phyloP scores from a whole-genome alignment of 2,888 invertebrate genomes.

The Prosapia bicincta region DNA sequence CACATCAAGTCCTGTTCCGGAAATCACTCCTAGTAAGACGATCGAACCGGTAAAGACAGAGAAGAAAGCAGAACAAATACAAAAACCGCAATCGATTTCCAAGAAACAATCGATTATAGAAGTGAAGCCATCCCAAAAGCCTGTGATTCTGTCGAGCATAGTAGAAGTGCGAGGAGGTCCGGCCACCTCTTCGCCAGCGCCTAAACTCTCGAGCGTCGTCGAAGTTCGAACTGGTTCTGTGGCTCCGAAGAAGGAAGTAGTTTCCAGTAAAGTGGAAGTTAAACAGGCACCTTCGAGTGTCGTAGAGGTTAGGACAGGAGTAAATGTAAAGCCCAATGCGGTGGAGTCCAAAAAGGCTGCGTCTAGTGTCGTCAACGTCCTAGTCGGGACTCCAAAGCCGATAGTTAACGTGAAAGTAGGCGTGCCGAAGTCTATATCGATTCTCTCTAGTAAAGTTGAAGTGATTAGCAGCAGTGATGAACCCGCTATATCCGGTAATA shows the following conservation, averaged over 20 bases:
- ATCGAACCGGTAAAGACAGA: conserved; percentile 43
- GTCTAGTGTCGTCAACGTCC: conserved; percentile 8
- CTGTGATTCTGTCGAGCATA: conserved; percentile 30
- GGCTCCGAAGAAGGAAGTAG: conserved; percentile 27
- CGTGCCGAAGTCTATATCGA: conserved; percentile 28
- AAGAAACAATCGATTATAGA: conserved; percentile 22
- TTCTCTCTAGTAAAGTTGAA: conserved; percentile 52
- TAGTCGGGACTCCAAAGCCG: background rate
- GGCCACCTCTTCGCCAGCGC: background rate
- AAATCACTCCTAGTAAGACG: conserved; percentile 50
- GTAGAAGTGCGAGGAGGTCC: conserved; percentile 33
- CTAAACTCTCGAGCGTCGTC: conserved; percentile 28
- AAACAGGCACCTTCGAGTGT: conserved; percentile 34
- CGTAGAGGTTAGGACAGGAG: conserved; percentile 33
- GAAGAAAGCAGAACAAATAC: conserved; percentile 42
- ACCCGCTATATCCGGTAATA: conserved; percentile 60
- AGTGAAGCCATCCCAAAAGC: conserved; percentile 5
- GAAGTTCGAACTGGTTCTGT: conserved; percentile 43
- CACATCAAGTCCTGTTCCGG: conserved; percentile 34
- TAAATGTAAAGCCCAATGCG: conserved; percentile 16
- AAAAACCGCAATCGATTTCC: conserved; percentile 22
- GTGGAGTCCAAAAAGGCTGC: conserved; percentile 6
- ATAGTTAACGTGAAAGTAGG: conserved; percentile 5
- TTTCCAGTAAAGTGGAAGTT: conserved; percentile 39
- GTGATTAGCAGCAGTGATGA: conserved; percentile 53